Conservation (phyloP, 2,797 vertebrate species). For the Chelon auratus region DNA sequence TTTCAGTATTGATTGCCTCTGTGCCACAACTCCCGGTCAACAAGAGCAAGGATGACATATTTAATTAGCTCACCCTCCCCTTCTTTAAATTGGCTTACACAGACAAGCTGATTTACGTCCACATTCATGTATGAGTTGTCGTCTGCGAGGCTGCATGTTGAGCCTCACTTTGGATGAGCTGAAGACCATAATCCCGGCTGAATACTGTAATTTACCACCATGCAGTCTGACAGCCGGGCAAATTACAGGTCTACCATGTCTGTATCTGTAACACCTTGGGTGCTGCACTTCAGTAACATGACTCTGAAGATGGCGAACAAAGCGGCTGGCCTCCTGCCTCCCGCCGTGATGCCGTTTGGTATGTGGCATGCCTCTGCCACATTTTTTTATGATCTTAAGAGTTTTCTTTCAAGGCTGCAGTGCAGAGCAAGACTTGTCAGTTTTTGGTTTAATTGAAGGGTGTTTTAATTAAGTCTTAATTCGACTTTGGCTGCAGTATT, state of each 20-base stretch:
- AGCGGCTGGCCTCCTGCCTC: slow-evolving; percentile 43
- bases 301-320: slow-evolving; percentile 47
- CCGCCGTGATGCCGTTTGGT: slow-evolving; percentile 74
- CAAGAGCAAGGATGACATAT: slow-evolving; percentile 35
- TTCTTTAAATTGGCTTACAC: slow-evolving; percentile 54
- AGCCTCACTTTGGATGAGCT: slow-evolving; percentile 70
- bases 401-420: slow-evolving; percentile 21
- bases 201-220: slow-evolving; percentile 82
- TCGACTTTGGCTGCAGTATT: slow-evolving; percentile 55
- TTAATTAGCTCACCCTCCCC: slow-evolving; percentile 42
- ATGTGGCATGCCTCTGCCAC: slow-evolving; percentile 66
- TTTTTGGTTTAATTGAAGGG: slow-evolving; percentile 72
- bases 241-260: slow-evolving; percentile 80
- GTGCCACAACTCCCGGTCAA: slow-evolving; percentile 13
- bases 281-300: slow-evolving; percentile 61
- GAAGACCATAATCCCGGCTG: slow-evolving; percentile 76
- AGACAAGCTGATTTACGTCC: slow-evolving; percentile 68
- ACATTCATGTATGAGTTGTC: slow-evolving; percentile 63
- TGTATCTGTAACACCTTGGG: slow-evolving; percentile 75
- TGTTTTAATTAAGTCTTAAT: slow-evolving; percentile 68
- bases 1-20: slow-evolving; percentile 22
- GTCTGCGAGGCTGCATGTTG: slow-evolving; percentile 69
- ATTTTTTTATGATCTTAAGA: slow-evolving; percentile 50
- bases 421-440: slow-evolving; percentile 55
- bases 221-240: slow-evolving; percentile 77